phyloP scores from a whole-genome alignment of 2,797 vertebrate genomes.

The Morelia viridis region DNA sequence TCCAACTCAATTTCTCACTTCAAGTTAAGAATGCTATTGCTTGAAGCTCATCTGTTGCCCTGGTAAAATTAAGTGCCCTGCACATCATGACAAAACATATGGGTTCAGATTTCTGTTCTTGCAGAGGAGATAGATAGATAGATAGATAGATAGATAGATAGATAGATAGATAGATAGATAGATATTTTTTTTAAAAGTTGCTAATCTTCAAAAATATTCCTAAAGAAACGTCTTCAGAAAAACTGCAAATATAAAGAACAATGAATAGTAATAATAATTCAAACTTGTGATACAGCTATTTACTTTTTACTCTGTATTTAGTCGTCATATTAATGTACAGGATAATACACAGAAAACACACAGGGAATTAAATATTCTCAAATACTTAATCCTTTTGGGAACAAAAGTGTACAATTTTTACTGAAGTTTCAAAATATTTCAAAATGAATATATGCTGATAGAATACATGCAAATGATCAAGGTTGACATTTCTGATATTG shows the following conservation, averaged over 20 bases:
- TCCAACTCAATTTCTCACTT: constrained; percentile 84
- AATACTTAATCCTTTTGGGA: constrained; percentile 11
- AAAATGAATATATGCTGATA: neutral
- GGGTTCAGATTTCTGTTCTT: constrained; percentile 63
- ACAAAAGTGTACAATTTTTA: neutral
- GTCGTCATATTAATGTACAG: neutral
- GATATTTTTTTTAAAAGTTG: neutral
- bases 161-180: neutral
- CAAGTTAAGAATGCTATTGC: constrained; percentile 76
- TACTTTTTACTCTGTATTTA: neutral
- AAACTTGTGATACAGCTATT: neutral
- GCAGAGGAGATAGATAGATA: neutral
- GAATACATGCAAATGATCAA: neutral
- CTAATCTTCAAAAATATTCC: constrained; percentile 33
- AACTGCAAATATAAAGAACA: constrained; percentile 17
- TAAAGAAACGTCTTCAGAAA: neutral
- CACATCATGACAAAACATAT: constrained; percentile 70
- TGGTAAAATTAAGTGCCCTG: constrained; percentile 76
- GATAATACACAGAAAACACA: neutral
- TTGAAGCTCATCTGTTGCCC: constrained; percentile 79
- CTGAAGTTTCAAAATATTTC: neutral
- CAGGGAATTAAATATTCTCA: neutral
- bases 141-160: neutral
- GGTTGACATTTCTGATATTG: neutral
- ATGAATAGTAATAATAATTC: constrained; percentile 34